phyloP scores from a whole-genome alignment of 2,113 vertebrate genomes.

The Melanostigma gelatinosum region DNA sequence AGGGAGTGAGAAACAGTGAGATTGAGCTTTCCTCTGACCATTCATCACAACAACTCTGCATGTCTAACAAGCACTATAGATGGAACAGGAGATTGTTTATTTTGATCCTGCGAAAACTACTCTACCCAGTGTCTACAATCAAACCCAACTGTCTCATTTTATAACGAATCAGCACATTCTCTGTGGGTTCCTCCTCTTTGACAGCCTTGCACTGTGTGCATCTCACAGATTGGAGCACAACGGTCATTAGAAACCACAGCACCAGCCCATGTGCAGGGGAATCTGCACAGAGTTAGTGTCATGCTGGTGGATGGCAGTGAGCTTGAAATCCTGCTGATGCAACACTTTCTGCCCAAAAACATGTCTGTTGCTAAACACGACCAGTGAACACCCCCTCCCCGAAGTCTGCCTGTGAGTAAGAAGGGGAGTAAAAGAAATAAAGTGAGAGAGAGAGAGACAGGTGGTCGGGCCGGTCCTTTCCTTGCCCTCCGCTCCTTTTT shows the following conservation, averaged over 20 bases:
- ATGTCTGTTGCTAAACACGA: slow-evolving; percentile 67
- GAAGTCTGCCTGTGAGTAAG: slow-evolving; percentile 68
- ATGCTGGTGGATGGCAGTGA: slow-evolving; percentile 49
- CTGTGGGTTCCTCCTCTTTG: background rate
- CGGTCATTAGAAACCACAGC: background rate
- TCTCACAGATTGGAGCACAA: background rate
- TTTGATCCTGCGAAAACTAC: background rate
- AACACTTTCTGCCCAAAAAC: slow-evolving; percentile 71
- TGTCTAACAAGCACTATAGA: background rate
- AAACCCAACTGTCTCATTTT: background rate
- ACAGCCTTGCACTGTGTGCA: background rate
- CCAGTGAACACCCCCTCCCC: slow-evolving; percentile 40
- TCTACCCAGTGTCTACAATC: background rate
- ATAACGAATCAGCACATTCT: background rate
- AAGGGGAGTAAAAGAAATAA: slow-evolving; percentile 69
- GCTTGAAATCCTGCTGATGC: slow-evolving; percentile 74
- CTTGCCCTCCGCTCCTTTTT: slow-evolving; percentile 83
- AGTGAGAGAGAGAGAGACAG: slow-evolving; percentile 70
- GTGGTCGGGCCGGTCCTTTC: slow-evolving; percentile 81
- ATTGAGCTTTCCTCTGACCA: background rate
- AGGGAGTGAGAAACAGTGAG: background rate
- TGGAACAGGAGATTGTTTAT: slow-evolving; percentile 1
- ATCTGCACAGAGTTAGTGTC: slow-evolving; percentile 12
- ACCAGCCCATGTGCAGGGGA: background rate
- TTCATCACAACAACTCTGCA: background rate